Evolutionary conservation across 2,797 vertebrate genomes (phyloP), one percentile per base, ranked within the genome.

Genomic region (Podarcis siculus): DNA sequence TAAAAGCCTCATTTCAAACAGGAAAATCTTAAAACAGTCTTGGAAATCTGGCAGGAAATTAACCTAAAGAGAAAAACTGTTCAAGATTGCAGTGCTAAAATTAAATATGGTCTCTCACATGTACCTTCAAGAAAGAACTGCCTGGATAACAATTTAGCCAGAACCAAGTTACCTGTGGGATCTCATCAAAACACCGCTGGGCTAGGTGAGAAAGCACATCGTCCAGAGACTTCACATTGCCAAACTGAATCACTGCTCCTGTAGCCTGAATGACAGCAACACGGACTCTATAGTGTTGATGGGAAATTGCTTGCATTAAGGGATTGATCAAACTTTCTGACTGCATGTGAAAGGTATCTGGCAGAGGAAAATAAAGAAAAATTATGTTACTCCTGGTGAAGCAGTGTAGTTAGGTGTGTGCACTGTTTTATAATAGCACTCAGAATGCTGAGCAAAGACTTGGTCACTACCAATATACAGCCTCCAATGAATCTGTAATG

Each of bases 291-390:
- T 98, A 98, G 96, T 99, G 99, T 92, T 99, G 98, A 92, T 99
- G 99, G 7, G 98, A 95, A 82, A 99, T 96, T 0, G 97, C 98
- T 94, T 98, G 98, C 98, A 99, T 98, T 78, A 99, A 96, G 1
- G 99, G 98, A 58, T 97, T 96, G 39, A 99, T 95, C 87, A 99
- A 95, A 86, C 97, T 98, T 92, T 99, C 99, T 0, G 98, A 98
- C 80, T 99, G 98, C 98, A 99, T 96, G 90, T 99, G 98, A 93
- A 99, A 99, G 92, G 98, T 97, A 79, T 98, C 99, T 99, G 96
- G 80, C 91, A 88, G 55, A 21, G 69, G 91, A 93, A 75, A 90
- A 42, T 19, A n/a, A 79, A 37, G 73, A n/a, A 73, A 76, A 80
- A 2, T 42, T 85, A 61, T 90, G 3, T 6, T 5, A 0, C 4